phyloP scores from a whole-genome alignment of 2,113 vertebrate genomes.

The Pteropus alecto region DNA sequence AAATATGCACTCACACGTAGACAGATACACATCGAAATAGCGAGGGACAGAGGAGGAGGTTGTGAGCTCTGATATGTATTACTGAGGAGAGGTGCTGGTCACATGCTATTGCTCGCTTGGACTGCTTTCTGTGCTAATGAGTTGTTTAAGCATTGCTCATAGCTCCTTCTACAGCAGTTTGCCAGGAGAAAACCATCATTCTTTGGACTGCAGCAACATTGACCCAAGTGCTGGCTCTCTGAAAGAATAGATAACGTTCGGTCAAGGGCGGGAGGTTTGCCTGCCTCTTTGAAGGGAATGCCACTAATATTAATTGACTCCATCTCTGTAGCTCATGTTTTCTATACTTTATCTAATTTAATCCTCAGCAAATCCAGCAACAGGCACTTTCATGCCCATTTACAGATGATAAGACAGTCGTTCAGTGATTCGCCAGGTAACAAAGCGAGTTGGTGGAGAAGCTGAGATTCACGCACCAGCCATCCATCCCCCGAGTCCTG shows the following conservation, averaged over 20 bases:
- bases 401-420: not conserved
- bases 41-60: not conserved
- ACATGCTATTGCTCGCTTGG: not conserved
- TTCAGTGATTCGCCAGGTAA: not conserved
- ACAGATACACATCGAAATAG: rapidly evolving
- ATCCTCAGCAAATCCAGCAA: not conserved
- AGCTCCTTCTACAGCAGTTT: not conserved
- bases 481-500: not conserved
- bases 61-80: not conserved
- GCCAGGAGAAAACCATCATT: not conserved
- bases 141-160: constrained; percentile 6
- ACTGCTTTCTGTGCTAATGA: constrained; percentile 11
- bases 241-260: not conserved
- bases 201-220: not conserved
- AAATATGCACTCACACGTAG: not conserved
- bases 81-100: not conserved
- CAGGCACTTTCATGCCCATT: not conserved
- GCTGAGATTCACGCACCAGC: rapidly evolving
- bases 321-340: not conserved
- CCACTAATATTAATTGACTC: not conserved
- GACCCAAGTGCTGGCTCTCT: not conserved
- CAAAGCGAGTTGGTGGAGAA: no score
- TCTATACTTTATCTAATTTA: not conserved
- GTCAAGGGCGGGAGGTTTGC: not conserved
- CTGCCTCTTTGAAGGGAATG: not conserved